Percentiles rank a stretch among this genome's conserved stretches.
Evolutionary conservation across 2,113 vertebrate genomes (phyloP).

Genomic region (Toxotes chatareus): DNA sequence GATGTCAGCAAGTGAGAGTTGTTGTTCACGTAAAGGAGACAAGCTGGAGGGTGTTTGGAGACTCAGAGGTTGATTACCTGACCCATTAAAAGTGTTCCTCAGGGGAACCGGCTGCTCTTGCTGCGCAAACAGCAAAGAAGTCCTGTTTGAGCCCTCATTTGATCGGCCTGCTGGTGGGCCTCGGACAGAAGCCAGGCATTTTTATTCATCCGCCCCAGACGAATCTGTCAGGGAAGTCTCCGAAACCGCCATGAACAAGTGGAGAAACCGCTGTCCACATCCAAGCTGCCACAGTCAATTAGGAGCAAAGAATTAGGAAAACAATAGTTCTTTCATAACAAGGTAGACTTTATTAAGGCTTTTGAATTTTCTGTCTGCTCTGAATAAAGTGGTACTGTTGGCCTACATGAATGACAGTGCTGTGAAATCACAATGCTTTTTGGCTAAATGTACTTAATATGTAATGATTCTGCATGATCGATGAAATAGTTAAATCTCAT

Average conservation of each 20-base stretch:
- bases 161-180: conserved; percentile 38
- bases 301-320: conserved; percentile 17
- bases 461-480: background rate
- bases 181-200: conserved; percentile 26
- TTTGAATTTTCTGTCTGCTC: background rate
- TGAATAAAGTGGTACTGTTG: background rate
- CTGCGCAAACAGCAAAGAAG: conserved; percentile 43
- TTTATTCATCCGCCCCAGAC: conserved; percentile 43
- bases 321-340: conserved; percentile 45
- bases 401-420: background rate
- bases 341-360: conserved; percentile 5
- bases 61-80: conserved; percentile 53
- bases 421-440: background rate
- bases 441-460: background rate
- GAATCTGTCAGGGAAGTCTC: conserved; percentile 29
- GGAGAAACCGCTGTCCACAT: conserved; percentile 34
- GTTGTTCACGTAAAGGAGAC: conserved; percentile 19
- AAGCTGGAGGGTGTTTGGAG: conserved; percentile 21
- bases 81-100: conserved; percentile 60
- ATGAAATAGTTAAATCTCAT: too few species aligned
- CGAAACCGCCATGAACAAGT: conserved; percentile 7
- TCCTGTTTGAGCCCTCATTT: conserved; percentile 37
- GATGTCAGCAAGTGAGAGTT: background rate
- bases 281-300: conserved; percentile 43
- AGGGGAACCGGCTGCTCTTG: conserved; percentile 40